These are phyloP conservation scores for Lycocerus yunnanus DNA, from an alignment of 2,888 invertebrate species.

Conservation along the genomic window DNA sequence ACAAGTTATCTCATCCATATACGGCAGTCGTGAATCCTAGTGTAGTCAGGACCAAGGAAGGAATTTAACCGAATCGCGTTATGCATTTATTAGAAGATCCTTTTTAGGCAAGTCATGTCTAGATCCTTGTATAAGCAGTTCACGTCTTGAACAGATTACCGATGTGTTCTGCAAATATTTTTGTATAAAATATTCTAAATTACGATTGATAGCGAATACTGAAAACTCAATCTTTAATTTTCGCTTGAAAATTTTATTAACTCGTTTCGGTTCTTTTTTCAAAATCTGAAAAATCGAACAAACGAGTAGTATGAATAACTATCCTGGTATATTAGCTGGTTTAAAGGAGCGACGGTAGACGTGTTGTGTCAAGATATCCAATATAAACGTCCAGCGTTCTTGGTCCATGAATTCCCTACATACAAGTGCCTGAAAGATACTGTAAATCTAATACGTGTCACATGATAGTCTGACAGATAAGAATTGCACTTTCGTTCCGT, in stretches of 20 bases:
- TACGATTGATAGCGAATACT: background rate
- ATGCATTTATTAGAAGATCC: slow-evolving; percentile 30
- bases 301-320: background rate
- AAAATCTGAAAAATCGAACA: background rate
- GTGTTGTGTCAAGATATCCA: slow-evolving; percentile 31
- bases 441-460: slow-evolving; percentile 26
- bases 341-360: slow-evolving; percentile 24
- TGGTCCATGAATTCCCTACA: slow-evolving; percentile 20
- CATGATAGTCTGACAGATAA: slow-evolving; percentile 28
- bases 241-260: background rate
- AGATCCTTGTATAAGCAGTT: slow-evolving; percentile 27
- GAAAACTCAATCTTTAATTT: background rate
- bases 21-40: slow-evolving; percentile 18
- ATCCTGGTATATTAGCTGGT: slow-evolving; percentile 24
- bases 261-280: background rate
- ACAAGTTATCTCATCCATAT: slow-evolving; percentile 23
- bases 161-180: slow-evolving; percentile 25
- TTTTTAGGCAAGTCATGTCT: slow-evolving; percentile 31
- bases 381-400: slow-evolving; percentile 24
- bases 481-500: background rate
- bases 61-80: slow-evolving; percentile 30
- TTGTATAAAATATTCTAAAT: slow-evolving; percentile 12
- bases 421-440: slow-evolving; percentile 21
- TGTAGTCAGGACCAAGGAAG: slow-evolving; percentile 23
- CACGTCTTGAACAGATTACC: slow-evolving; percentile 29